These are phyloP conservation scores for Pontoporia blainvillei DNA, from an alignment of 2,113 vertebrate species.

Conservation along the genomic window DNA sequence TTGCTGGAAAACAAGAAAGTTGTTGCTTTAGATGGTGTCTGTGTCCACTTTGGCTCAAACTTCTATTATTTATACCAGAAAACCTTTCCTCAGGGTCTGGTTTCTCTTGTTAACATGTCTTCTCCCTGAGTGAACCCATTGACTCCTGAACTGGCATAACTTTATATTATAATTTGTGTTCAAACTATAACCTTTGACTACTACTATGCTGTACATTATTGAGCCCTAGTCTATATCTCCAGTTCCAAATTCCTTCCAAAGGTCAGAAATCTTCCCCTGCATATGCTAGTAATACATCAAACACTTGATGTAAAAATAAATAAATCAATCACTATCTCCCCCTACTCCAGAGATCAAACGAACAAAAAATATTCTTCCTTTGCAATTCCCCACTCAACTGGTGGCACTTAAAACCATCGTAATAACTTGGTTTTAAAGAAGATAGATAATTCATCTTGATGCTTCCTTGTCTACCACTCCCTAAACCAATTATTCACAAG, in stretches of 20 bases:
- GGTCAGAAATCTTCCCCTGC: neutral
- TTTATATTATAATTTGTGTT: neutral
- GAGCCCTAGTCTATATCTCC: neutral
- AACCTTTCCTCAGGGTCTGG: neutral
- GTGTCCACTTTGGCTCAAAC: neutral
- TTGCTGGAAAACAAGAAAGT: neutral
- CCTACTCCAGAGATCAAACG: neutral
- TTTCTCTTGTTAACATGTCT: neutral
- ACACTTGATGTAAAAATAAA: neutral
- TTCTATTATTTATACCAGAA: neutral
- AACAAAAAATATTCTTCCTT: neutral
- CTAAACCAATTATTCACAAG: neutral
- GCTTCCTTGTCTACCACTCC: neutral
- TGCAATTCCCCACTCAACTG: neutral
- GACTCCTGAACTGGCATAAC: neutral
- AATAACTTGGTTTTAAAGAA: neutral
- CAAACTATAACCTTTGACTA: neutral
- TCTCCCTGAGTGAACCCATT: neutral
- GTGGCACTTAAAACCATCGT: neutral
- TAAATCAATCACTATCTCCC: neutral
- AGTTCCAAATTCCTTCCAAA: neutral
- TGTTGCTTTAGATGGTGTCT: neutral
- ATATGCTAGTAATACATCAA: neutral
- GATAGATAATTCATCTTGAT: neutral
- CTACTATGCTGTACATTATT: neutral